Conservation (phyloP, 2,888 invertebrate species). For the Oeneis ivallda region DNA sequence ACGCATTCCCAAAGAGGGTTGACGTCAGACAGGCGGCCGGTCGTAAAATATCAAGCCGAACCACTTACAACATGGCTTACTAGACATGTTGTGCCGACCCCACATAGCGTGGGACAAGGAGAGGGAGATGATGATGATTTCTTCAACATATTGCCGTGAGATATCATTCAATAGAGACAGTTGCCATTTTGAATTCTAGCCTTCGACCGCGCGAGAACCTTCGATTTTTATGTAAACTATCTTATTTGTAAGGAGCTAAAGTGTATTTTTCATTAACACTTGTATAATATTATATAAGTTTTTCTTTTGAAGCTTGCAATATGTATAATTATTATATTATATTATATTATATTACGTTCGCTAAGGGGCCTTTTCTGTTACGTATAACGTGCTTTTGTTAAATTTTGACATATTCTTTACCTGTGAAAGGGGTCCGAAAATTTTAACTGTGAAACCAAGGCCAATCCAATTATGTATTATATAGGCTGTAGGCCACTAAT, state of each 20-base stretch:
- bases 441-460: no score
- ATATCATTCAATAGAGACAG: neutral
- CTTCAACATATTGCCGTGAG: no score
- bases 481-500: no score
- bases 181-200: conserved; percentile 15
- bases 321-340: conserved; percentile 1
- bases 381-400: conserved; percentile 15
- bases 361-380: neutral
- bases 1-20: no score
- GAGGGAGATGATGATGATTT: no score
- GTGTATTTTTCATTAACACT: conserved; percentile 27
- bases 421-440: neutral
- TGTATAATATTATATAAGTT: conserved; percentile 13
- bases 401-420: neutral
- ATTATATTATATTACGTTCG: conserved; percentile 4
- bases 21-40: no score
- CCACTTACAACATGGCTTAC: no score
- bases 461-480: no score
- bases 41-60: no score
- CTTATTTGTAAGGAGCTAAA: conserved; percentile 25
- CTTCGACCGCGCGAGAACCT: neutral
- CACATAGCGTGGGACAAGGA: no score
- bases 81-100: no score
- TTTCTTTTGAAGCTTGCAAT: conserved; percentile 32
- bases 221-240: conserved; percentile 25